Evolutionary conservation across 2,113 vertebrate genomes (phyloP), one percentile per base, ranked within the genome.

Genomic region (Ochotona princeps): DNA sequence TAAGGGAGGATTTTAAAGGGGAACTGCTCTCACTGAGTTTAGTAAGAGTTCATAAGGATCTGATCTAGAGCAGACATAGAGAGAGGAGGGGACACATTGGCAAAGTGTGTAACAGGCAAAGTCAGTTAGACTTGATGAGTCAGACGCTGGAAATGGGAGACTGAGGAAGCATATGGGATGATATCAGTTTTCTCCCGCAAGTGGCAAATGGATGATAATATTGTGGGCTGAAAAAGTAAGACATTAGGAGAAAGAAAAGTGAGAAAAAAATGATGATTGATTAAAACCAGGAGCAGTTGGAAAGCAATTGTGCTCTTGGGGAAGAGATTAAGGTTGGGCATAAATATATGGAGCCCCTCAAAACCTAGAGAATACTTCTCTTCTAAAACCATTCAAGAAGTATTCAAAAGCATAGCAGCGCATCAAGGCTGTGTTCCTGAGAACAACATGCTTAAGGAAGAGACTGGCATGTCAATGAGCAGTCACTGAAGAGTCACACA

Each of bases 1-100:
- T n/a, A n/a, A n/a, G 51, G 38, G 51, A 94, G 60, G n/a, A 35
- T 74, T 95, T 93, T 32, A 88, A 89, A 92, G 81, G 32, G 23
- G 28, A 21, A 11, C 26, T 76, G n/a, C 23, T 44, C 57, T 79
- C 44, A 80, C 26, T 65, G 70, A 79, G 21, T 26, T 63, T n/a
- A 78, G 49, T 23, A 85, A 61, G 54, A 82, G 11, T 25, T 23
- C 14, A 65, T 28, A 79, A 75, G 32, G 28, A 67, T 72, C 32
- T 63, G 38, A 79, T 35, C 0, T 12, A 82, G 69, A 23, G 21
- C 57, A 91, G 74, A 81, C 85, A 15, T 49, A 28, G 23, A 80
- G 66, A 79, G 6, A 35, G 17, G 18, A 14, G 85, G 13, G 10
- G 35, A 69, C 9, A 35, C 12, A 60, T 30, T 25, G 69, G 49